These are phyloP conservation scores for Saccostrea glomerata DNA, from an alignment of 1,140 invertebrate species.

Conservation along the genomic window DNA sequence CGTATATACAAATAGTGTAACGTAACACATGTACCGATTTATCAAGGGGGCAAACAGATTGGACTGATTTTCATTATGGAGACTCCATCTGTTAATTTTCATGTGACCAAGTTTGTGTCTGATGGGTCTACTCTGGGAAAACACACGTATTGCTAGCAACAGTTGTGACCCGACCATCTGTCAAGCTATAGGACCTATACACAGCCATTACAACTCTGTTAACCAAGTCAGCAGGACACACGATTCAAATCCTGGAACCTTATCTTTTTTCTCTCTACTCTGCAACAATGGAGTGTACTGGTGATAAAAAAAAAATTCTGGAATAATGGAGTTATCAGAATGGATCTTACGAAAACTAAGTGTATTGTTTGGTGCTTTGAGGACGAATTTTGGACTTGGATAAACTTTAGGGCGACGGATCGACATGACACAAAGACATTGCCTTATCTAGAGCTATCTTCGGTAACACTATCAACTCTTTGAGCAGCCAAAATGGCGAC, in stretches of 20 bases:
- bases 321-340: not conserved
- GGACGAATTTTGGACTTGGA: not conserved
- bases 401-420: not conserved
- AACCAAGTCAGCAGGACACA: not conserved
- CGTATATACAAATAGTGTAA: not conserved
- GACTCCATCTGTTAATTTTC: slow-evolving; percentile 9
- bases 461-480: slow-evolving; percentile 35
- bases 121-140: not conserved
- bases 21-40: slow-evolving; percentile 1
- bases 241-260: not conserved
- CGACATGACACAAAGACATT: slow-evolving; percentile 18
- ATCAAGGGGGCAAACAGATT: slow-evolving; percentile 4
- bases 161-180: slow-evolving; percentile 9
- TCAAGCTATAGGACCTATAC: not conserved
- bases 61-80: not conserved
- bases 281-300: not conserved
- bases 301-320: not conserved
- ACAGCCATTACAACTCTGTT: not conserved
- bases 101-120: not conserved
- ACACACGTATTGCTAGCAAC: slow-evolving; percentile 8
- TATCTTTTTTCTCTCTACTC: not conserved
- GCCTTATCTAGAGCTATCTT: slow-evolving; percentile 26
- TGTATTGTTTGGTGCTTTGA: not conserved
- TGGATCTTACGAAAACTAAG: not conserved
- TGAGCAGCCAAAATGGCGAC: slow-evolving; percentile 44